Evolutionary conservation across 2,113 vertebrate genomes (phyloP), one percentile per base, ranked within the genome.

Genomic region (Opisthocomus hoazin): DNA sequence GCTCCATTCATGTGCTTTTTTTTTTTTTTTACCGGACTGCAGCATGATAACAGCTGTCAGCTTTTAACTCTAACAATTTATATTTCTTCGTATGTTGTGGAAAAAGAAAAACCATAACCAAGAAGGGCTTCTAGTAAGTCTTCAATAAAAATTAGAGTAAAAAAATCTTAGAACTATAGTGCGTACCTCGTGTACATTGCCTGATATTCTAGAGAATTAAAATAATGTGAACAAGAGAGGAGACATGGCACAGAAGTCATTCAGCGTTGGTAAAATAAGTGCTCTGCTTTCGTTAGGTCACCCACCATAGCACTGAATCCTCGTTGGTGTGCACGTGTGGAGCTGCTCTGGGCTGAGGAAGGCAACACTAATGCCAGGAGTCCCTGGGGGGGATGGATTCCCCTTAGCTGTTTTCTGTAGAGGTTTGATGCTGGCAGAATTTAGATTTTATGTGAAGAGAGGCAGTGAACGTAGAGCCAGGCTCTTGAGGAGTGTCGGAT

Each of bases 111-210:
- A 32, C 20, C 5, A 3, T 57, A 53, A 48, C 6, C 3, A 29
- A n/a, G 69, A 80, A 88, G 21, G 36, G 17, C 12, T 80, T 86
- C 32, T 84, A 45, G 9, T 60, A 90, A 68, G 26, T 76, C 60
- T 60, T 2, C 51, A 90, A 81, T 36, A 91, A 61, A 64, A 84
- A 34, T 27, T 30, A 43, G 43, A 69, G 32, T 3, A 19, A 6
- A 24, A 21, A 63, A 2, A 5, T 32, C 12, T 46, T 80, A 20
- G 56, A 60, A 26, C 34, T 37, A 1, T 5, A 65, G 11, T 7
- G 24, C 0, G 0, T 41, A 32, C 21, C 50, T n/a, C 3, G 2
- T 82, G 34, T 75, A 56, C 5, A 0, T 70, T 84, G 22, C 4
- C 20, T 51, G 26, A 30, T 61, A 19, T 30, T 79, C 18, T 53